phyloP scores from a whole-genome alignment of 1,140 invertebrate genomes.

The Thalassaphorura encarpata region DNA sequence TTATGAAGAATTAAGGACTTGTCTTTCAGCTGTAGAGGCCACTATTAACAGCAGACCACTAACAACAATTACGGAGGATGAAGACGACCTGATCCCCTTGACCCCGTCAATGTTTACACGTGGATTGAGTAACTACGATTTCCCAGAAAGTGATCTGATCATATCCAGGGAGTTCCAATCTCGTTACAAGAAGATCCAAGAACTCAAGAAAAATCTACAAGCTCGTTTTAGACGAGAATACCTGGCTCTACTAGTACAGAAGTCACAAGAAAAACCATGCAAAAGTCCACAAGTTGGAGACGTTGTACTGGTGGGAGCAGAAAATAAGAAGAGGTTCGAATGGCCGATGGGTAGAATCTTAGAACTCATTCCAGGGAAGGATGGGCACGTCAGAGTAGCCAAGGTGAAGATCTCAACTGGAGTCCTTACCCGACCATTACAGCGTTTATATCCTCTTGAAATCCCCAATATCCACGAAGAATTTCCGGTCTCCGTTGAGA shows the following conservation, averaged over 20 bases:
- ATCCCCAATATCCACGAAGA: neutral
- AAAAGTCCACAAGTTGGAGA: neutral
- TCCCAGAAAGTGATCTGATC: neutral
- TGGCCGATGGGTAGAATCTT: neutral
- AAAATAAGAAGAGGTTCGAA: constrained; percentile 1
- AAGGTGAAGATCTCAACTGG: neutral
- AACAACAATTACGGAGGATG: constrained; percentile 34
- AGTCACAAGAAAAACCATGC: neutral
- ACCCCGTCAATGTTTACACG: constrained; percentile 33
- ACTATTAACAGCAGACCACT: constrained; percentile 36
- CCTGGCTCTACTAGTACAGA: neutral
- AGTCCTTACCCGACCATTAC: neutral
- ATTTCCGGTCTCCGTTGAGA: no score
- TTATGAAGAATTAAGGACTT: constrained; percentile 34
- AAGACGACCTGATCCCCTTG: constrained; percentile 27
- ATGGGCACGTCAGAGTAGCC: neutral
- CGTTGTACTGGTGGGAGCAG: constrained; percentile 1
- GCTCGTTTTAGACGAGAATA: constrained; percentile 2
- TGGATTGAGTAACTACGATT: neutral
- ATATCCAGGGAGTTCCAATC: neutral
- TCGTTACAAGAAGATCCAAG: neutral
- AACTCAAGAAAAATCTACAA: neutral
- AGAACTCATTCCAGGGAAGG: neutral
- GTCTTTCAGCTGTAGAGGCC: constrained; percentile 34
- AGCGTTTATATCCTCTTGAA: neutral